Conservation (phyloP, 2,113 vertebrate species). For the Loxodonta africana region DNA sequence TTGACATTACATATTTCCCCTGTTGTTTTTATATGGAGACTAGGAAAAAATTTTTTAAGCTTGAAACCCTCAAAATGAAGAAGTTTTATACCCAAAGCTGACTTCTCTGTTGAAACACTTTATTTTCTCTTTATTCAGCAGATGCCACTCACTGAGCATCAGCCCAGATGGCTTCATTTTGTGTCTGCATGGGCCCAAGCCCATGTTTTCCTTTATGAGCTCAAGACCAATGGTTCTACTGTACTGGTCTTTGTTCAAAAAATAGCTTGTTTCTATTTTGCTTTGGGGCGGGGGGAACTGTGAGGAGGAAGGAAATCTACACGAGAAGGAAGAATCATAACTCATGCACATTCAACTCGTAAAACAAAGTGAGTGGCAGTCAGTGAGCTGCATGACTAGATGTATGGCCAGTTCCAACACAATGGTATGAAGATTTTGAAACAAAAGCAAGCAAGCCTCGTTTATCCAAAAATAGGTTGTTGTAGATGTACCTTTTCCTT, state of each 20-base stretch:
- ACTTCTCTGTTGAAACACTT: not conserved
- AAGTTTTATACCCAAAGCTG: not conserved
- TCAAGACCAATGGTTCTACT: not conserved
- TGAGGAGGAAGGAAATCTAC: not conserved
- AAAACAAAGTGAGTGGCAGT: not conserved
- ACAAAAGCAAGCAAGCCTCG: not conserved
- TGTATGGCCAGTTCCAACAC: not conserved
- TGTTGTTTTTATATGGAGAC: not conserved
- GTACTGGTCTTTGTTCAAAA: not conserved
- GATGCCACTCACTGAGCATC: accelerated
- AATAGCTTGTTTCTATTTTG: not conserved
- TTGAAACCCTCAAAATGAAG: not conserved
- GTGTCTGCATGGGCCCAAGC: not conserved
- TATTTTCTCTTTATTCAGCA: not conserved
- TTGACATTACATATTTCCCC: not conserved
- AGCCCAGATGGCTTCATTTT: not conserved
- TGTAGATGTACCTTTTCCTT: not conserved
- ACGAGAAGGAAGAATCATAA: constrained; percentile 22
- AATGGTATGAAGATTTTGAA: not conserved
- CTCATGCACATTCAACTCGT: not conserved
- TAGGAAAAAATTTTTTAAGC: not conserved
- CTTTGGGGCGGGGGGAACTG: not conserved
- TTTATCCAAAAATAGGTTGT: not conserved
- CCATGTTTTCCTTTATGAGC: not conserved
- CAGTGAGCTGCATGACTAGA: not conserved